Conservation (phyloP, 2,113 vertebrate genomes). For the Columba livia region DNA sequence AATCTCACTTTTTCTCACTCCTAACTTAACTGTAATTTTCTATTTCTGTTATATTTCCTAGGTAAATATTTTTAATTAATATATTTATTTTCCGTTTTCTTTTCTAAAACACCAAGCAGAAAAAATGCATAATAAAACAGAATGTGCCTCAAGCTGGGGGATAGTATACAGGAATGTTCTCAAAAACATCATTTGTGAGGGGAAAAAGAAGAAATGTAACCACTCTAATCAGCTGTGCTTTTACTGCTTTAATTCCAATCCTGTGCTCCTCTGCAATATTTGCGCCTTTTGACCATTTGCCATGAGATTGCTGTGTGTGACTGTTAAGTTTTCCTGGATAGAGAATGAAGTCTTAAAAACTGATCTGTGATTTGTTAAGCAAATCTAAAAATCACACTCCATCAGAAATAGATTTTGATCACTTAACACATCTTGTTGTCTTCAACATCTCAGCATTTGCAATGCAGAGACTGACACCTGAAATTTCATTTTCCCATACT, state of each 20-base stretch:
- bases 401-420: not conserved
- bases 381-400: not conserved
- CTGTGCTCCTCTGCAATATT: not conserved
- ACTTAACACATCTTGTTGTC: not conserved
- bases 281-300: not conserved
- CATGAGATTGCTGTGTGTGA: not conserved
- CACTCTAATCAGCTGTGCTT: not conserved
- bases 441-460: not conserved
- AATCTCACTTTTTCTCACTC: not conserved
- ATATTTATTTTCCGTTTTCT: not conserved
- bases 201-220: not conserved
- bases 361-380: not conserved
- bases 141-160: fast-evolving
- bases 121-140: not conserved
- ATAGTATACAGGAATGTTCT: not conserved
- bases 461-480: not conserved
- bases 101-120: not conserved
- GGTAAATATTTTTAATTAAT: not conserved
- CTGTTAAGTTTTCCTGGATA: not conserved
- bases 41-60: not conserved
- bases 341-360: not conserved
- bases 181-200: not conserved
- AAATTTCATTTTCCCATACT: not conserved
- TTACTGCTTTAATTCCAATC: not conserved
- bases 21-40: not conserved